Evolutionary conservation across 2,113 vertebrate species (phyloP), one percentile per base, ranked within the genome.

Genomic region (Saccopteryx bilineata): DNA sequence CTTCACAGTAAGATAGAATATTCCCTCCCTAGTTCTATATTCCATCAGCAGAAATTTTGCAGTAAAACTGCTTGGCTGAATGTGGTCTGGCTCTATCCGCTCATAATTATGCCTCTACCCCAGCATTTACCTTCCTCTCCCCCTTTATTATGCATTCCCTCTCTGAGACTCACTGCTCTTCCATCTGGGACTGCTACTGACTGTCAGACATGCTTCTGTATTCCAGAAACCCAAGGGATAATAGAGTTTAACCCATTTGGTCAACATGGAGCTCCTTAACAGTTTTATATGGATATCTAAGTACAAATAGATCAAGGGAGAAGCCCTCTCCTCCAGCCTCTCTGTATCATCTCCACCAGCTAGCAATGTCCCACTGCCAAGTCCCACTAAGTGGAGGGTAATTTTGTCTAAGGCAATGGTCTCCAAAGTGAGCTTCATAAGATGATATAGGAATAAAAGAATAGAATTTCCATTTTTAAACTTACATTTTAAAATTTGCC

Each of bases 391-490:
- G 3, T 75, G 19, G 2, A 48, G 13, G 60, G 15, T 14, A 79
- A 46, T 78, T 75, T 63, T 60, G 11, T 87, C 88, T 61, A 48
- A 48, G 60, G 33, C 17, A 5, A 1, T 46, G 18, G 13, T 91
- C 13, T 96, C 11, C 72, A 66, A 90, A 78, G 14, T 87, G 50
- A 93, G 46, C 26, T 54, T 91, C 50, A 19, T 46, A 50, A 23
- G 58, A 72, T 74, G n/a, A 39, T 46, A 31, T 74, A 46, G 17
- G 46, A 52, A 72, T 82, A 8, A 60, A 76, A 82, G 48, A 46
- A 56, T 2, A 56, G 19, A 48, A 50, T 88, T 87, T 95, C 56
- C 85, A 15, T 82, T 97, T 85, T 93, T 56, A 74, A 93, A 56
- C 8, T 63, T 23, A 48, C 9, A 26, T 58, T 91, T 82, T 18